Conservation (phyloP, 2,888 invertebrate genomes). For the Hirtodrosophila cameraria region DNA sequence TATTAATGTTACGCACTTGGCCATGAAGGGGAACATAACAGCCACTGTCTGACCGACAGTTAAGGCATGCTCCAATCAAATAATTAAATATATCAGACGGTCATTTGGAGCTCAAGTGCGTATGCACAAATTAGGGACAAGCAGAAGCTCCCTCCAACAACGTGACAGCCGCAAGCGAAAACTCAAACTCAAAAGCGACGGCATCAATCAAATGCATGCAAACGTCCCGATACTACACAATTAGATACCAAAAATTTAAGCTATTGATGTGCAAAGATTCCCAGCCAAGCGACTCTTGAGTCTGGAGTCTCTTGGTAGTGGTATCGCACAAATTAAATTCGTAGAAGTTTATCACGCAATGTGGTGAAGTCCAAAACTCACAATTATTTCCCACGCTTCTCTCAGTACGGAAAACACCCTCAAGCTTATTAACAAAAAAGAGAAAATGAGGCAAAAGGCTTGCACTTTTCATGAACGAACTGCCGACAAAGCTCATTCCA, state of each 20-base stretch:
- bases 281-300: slow-evolving; percentile 23
- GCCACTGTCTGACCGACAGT: slow-evolving; percentile 6
- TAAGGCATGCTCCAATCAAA: slow-evolving; percentile 41
- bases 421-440: slow-evolving; percentile 44
- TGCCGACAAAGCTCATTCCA: slow-evolving; percentile 5
- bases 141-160: slow-evolving; percentile 39
- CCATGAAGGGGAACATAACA: neutral
- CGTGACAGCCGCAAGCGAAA: slow-evolving; percentile 70
- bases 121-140: slow-evolving; percentile 27
- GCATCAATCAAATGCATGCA: slow-evolving; percentile 65
- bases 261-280: slow-evolving; percentile 62
- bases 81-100: slow-evolving; percentile 44
- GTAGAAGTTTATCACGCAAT: slow-evolving; percentile 52
- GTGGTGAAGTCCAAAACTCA: slow-evolving; percentile 10
- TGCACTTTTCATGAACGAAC: slow-evolving; percentile 29
- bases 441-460: slow-evolving; percentile 13
- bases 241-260: slow-evolving; percentile 52
- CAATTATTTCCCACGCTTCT: slow-evolving; percentile 65
- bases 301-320: slow-evolving; percentile 23
- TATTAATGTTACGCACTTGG: neutral
- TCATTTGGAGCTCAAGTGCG: slow-evolving; percentile 28
- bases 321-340: slow-evolving; percentile 34
- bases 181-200: slow-evolving; percentile 16
- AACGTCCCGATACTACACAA: slow-evolving; percentile 48
- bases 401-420: slow-evolving; percentile 42